These are phyloP conservation scores for Sus cebifrons DNA, from an alignment of 2,797 vertebrate species.

Conservation along the genomic window DNA sequence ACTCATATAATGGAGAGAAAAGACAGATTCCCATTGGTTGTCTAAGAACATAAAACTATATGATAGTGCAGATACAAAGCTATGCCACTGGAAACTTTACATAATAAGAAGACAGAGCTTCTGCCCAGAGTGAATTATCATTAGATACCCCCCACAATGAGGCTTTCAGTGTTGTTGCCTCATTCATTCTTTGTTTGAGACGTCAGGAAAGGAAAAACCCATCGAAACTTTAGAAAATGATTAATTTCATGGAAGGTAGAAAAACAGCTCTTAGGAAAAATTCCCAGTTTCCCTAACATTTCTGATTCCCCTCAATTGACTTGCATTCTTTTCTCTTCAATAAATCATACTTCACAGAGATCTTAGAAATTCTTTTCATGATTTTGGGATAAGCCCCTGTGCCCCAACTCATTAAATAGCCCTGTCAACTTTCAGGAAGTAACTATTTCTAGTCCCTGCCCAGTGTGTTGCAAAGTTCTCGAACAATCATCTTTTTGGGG, in stretches of 20 bases:
- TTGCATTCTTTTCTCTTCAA: neutral
- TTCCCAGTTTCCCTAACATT: neutral
- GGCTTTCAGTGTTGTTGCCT: neutral
- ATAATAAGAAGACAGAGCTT: neutral
- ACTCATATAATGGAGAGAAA: neutral
- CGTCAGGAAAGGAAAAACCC: neutral
- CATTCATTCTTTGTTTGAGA: neutral
- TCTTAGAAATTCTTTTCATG: neutral
- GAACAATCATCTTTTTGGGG: neutral
- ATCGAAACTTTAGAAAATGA: constrained; percentile 11
- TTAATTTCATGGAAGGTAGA: neutral
- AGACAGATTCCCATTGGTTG: neutral
- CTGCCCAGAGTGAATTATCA: constrained; percentile 35
- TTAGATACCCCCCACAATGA: constrained; percentile 24
- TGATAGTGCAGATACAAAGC: neutral
- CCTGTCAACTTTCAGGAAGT: neutral
- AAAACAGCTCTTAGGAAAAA: neutral
- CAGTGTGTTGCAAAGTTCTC: neutral
- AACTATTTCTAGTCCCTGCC: neutral
- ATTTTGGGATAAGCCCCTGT: neutral
- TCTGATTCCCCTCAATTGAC: neutral
- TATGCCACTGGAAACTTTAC: neutral
- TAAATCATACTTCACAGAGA: neutral
- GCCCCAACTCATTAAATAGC: neutral
- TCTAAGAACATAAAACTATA: neutral